Percentiles rank a stretch among this genome's conserved stretches.
Conservation (phyloP, 2,113 vertebrate genomes). For the Triplophysa dalaica region DNA sequence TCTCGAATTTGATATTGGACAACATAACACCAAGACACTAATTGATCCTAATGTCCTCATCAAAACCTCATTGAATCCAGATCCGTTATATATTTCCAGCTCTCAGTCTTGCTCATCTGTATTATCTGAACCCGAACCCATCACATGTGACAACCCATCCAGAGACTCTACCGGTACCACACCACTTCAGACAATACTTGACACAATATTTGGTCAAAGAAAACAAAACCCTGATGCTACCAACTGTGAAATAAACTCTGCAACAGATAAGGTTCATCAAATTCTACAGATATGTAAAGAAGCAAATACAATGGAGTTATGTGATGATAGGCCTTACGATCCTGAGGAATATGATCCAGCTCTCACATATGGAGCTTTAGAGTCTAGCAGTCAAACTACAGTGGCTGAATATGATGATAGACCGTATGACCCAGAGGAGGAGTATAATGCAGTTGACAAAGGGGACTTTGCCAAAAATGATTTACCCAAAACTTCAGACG, state of each 20-base stretch:
- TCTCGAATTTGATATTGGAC: conserved; percentile 66
- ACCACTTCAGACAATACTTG: conserved; percentile 86
- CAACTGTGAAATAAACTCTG: conserved; percentile 7
- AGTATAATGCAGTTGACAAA: conserved; percentile 82
- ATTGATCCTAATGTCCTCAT: conserved; percentile 69
- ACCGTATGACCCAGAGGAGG: conserved; percentile 94
- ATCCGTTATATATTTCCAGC: conserved; percentile 65
- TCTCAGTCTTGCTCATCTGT: conserved; percentile 65
- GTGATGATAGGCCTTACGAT: conserved; percentile 81
- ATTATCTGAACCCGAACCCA: conserved; percentile 51
- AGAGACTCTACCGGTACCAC: conserved; percentile 59
- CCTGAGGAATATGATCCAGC: conserved; percentile 82
- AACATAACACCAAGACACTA: conserved; percentile 68
- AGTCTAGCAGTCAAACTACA: conserved; percentile 40
- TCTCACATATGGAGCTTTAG: conserved; percentile 60
- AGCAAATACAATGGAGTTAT: conserved; percentile 69
- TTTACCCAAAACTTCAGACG: conserved; percentile 50
- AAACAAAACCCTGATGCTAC: conserved; percentile 64
- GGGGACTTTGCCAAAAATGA: conserved; percentile 62
- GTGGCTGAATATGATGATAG: conserved; percentile 80
- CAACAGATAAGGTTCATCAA: conserved; percentile 78
- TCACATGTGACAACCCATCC: conserved; percentile 60
- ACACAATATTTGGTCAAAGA: conserved; percentile 85
- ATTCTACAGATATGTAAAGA: conserved; percentile 87
- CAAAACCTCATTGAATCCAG: conserved; percentile 65